A percentile compares a stretch with the other conserved stretches of the same genome.
Evolutionary conservation across 2,113 vertebrate species (phyloP).

Genomic region (Cromileptes altivelis): DNA sequence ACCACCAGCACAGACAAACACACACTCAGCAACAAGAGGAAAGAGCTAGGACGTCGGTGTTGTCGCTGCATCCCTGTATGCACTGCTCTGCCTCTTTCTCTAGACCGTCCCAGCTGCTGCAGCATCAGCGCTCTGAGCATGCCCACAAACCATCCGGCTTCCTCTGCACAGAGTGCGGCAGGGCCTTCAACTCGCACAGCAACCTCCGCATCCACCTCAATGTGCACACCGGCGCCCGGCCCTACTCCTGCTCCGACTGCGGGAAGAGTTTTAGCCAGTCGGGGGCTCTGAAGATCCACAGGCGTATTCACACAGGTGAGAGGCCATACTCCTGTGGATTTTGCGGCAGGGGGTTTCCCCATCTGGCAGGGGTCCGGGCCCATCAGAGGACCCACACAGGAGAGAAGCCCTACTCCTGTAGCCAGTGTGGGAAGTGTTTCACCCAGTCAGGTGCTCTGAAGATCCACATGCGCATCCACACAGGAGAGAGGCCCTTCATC

Average conservation of each 20-base stretch:
- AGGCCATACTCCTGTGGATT: slow-evolving; percentile 81
- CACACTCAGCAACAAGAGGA: slow-evolving; percentile 57
- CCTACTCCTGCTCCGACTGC: slow-evolving; percentile 87
- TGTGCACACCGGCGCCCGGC: slow-evolving; percentile 86
- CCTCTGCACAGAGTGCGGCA: slow-evolving; percentile 85
- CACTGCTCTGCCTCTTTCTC: slow-evolving; percentile 83
- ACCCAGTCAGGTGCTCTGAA: slow-evolving; percentile 87
- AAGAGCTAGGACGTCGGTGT: background rate
- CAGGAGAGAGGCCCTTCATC: slow-evolving; percentile 84
- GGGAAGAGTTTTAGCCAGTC: slow-evolving; percentile 88
- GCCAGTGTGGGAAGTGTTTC: slow-evolving; percentile 88
- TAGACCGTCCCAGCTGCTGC: slow-evolving; percentile 84
- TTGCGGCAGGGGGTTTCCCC: slow-evolving; percentile 84
- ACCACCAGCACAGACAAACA: slow-evolving; percentile 68
- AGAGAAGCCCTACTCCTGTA: slow-evolving; percentile 88
- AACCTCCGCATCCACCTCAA: slow-evolving; percentile 89
- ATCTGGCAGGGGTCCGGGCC: slow-evolving; percentile 84
- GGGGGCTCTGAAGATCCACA: slow-evolving; percentile 87
- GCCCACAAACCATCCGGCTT: slow-evolving; percentile 79
- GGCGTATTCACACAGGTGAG: slow-evolving; percentile 84
- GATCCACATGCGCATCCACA: slow-evolving; percentile 85
- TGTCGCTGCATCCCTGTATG: slow-evolving; percentile 81
- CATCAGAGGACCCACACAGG: slow-evolving; percentile 87
- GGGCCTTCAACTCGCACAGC: slow-evolving; percentile 86
- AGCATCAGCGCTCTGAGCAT: slow-evolving; percentile 85